Evolutionary conservation across 2,888 invertebrate species (phyloP).

Genomic region (Frankliniella intonsa): DNA sequence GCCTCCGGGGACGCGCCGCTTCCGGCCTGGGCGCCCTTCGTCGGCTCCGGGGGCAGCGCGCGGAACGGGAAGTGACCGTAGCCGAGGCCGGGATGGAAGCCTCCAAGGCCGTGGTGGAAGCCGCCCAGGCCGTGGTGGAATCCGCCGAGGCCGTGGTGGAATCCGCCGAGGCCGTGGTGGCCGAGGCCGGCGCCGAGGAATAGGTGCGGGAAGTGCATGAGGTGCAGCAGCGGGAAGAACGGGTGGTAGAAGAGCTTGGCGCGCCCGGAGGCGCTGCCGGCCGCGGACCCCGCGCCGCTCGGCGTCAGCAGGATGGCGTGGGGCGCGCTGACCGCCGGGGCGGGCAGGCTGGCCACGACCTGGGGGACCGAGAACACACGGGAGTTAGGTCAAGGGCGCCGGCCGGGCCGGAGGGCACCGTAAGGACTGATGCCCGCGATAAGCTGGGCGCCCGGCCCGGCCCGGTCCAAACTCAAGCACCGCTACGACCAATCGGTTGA

Average conservation of each 20-base stretch:
- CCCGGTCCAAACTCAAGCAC: background rate
- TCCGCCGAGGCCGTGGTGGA: background rate
- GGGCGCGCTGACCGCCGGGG: background rate
- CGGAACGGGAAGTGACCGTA: constrained; percentile 4
- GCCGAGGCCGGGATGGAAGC: background rate
- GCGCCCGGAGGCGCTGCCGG: background rate
- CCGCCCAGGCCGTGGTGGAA: background rate
- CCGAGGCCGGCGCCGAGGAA: constrained; percentile 25
- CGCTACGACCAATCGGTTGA: background rate
- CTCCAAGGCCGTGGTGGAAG: background rate
- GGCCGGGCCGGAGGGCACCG: background rate
- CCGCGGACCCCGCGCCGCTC: background rate
- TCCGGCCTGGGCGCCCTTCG: background rate
- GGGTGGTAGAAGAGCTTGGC: constrained; percentile 2
- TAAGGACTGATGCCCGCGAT: background rate
- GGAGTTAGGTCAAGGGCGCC: background rate
- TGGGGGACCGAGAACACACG: background rate
- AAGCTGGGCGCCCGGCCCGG: no score
- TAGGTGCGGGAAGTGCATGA: constrained; percentile 22
- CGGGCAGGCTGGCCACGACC: constrained; percentile 4
- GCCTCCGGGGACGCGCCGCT: background rate
- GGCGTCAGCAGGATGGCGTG: background rate
- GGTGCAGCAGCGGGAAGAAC: constrained; percentile 28
- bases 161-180: background rate
- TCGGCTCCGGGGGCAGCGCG: background rate